These are phyloP conservation scores for Argopecten irradians DNA, from an alignment of 1,140 invertebrate genomes.

Conservation along the genomic window DNA sequence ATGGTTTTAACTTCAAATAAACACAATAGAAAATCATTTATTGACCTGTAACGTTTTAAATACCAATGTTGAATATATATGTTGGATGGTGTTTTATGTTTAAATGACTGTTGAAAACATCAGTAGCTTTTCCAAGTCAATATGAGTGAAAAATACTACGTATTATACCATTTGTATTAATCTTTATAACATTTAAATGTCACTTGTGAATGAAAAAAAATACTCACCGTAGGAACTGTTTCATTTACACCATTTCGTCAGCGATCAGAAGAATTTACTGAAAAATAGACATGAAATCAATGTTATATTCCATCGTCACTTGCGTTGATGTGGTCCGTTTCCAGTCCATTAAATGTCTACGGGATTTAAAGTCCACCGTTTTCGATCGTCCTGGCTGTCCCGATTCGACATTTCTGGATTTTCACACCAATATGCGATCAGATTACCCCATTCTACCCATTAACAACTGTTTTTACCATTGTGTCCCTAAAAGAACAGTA, in stretches of 20 bases:
- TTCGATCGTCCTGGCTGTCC: background rate
- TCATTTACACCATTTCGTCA: background rate
- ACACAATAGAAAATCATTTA: background rate
- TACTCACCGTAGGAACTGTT: background rate
- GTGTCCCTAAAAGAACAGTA: background rate
- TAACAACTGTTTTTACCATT: background rate
- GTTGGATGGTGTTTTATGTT: too few species aligned
- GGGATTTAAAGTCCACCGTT: background rate
- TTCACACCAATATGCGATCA: background rate
- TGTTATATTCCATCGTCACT: background rate
- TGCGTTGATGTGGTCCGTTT: background rate
- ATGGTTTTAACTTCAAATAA: background rate
- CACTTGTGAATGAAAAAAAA: background rate
- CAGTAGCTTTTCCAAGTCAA: background rate
- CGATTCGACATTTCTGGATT: background rate
- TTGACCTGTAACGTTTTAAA: background rate
- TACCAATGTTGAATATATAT: background rate
- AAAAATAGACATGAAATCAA: background rate
- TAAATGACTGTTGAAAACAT: too few species aligned
- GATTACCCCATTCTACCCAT: background rate
- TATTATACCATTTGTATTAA: background rate
- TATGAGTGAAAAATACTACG: background rate
- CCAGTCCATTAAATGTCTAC: background rate
- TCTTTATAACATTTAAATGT: background rate
- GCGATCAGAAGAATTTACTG: background rate